These are phyloP conservation scores for Gymnorhina tibicen DNA, from an alignment of 2,113 vertebrate species.

Conservation along the genomic window DNA sequence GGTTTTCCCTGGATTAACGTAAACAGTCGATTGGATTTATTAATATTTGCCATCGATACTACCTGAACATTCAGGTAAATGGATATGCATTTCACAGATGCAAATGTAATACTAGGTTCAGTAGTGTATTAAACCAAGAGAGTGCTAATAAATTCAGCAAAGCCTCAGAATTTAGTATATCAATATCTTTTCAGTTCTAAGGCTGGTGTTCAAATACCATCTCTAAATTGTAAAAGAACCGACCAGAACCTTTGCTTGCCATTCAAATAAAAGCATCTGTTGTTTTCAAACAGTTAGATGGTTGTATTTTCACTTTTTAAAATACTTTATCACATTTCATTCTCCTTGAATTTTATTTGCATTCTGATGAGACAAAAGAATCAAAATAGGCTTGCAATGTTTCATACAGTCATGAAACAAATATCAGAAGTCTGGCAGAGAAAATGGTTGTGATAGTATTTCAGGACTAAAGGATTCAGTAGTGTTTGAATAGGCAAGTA, in stretches of 20 bases:
- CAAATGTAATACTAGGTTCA: background rate
- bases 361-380: background rate
- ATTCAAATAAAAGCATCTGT: background rate
- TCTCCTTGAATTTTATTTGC: constrained; percentile 7
- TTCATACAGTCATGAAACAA: background rate
- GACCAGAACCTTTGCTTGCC: background rate
- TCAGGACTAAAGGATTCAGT: background rate
- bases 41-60: background rate
- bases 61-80: background rate
- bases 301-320: background rate
- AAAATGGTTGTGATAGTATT: background rate
- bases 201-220: background rate
- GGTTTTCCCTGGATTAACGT: background rate
- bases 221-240: background rate
- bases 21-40: background rate
- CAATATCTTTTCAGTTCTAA: background rate
- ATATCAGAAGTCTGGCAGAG: background rate
- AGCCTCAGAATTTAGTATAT: background rate
- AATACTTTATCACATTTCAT: background rate
- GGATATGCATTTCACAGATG: background rate
- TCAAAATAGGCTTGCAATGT: background rate
- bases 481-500: background rate
- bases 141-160: background rate
- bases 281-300: constrained; percentile 4
- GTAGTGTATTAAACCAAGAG: background rate